Evolutionary conservation across 2,113 vertebrate genomes (phyloP).

Genomic region (Lucifuga dentata): DNA sequence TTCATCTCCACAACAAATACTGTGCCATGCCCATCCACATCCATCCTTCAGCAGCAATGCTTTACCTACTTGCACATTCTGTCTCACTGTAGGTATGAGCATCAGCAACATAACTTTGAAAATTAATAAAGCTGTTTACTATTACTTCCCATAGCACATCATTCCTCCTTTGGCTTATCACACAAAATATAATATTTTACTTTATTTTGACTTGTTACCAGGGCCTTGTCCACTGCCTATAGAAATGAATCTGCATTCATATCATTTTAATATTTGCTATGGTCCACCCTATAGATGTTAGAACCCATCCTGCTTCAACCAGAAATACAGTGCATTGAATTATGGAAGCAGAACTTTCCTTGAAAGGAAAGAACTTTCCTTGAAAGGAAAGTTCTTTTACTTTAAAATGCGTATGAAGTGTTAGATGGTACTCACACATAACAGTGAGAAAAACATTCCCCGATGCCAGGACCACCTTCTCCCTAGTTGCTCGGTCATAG

Average conservation of each 20-base stretch:
- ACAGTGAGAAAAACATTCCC: constrained; percentile 96
- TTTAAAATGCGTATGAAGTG: constrained; percentile 3
- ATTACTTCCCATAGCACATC: neutral
- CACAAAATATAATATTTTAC: constrained; percentile 13
- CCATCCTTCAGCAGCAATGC: neutral
- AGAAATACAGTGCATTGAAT: neutral
- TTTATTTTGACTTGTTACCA: constrained; percentile 23
- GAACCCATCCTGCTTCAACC: constrained; percentile 2
- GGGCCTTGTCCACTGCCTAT: constrained; percentile 6
- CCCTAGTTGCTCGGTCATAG: constrained; percentile 93
- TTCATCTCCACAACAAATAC: neutral
- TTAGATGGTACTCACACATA: constrained; percentile 89
- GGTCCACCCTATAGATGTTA: neutral
- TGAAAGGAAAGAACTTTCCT: neutral
- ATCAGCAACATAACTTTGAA: neutral
- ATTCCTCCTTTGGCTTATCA: neutral
- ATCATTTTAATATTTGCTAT: constrained; percentile 18
- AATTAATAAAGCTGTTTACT: neutral
- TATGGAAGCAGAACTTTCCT: neutral
- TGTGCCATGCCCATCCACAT: neutral
- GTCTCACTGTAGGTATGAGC: neutral
- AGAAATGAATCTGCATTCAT: constrained; percentile 12
- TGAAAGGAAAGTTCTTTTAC: neutral
- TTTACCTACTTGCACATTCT: too few species aligned
- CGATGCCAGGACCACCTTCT: constrained; percentile 95